These are phyloP conservation scores for Sciurus carolinensis DNA, from an alignment of 2,797 vertebrate genomes.

Conservation along the genomic window DNA sequence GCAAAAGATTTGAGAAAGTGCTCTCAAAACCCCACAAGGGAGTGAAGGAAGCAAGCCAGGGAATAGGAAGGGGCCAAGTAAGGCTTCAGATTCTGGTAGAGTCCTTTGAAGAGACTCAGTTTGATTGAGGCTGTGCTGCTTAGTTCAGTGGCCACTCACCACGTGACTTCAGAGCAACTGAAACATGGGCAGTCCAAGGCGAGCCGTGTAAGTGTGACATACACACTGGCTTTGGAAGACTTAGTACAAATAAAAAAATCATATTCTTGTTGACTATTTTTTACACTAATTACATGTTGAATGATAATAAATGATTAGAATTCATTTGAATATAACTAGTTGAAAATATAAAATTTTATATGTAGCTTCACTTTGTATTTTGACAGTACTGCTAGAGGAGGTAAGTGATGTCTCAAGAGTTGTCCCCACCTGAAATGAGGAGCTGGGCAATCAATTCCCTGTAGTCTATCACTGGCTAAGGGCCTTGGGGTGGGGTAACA, in stretches of 20 bases:
- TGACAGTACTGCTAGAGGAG: background rate
- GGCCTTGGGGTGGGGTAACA: background rate
- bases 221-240: background rate
- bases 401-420: background rate
- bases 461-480: background rate
- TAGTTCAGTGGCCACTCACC: background rate
- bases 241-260: background rate
- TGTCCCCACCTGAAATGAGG: background rate
- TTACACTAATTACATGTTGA: background rate
- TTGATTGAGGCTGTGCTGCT: background rate
- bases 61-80: background rate
- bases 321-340: background rate
- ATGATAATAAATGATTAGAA: background rate
- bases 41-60: background rate
- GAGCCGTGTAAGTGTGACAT: background rate
- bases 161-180: background rate
- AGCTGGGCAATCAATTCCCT: background rate
- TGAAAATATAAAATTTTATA: background rate
- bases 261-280: background rate
- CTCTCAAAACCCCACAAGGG: background rate
- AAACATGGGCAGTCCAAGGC: background rate
- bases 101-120: background rate
- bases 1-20: slow-evolving; percentile 15
- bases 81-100: background rate
- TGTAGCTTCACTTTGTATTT: background rate